Evolutionary conservation across 2,797 vertebrate genomes (phyloP).

Genomic region (Cyprinodon diabolis): DNA sequence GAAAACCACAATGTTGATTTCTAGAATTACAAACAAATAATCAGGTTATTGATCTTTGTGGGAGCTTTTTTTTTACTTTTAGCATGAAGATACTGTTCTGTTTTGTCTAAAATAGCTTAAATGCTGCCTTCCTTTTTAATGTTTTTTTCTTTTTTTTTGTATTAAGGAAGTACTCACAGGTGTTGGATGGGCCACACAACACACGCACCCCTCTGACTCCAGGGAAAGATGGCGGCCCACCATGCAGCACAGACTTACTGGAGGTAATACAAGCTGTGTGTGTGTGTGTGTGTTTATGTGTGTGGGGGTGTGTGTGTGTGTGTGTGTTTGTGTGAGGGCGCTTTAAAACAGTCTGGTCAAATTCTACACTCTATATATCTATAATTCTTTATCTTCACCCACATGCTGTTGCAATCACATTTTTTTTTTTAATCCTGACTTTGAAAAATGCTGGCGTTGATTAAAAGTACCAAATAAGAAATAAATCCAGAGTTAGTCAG

Average conservation of each 20-base stretch:
- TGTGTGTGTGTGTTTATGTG: not conserved
- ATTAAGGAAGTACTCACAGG: slow-evolving; percentile 64
- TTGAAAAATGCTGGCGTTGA: not conserved
- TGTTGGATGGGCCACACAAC: slow-evolving; percentile 47
- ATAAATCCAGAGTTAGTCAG: not conserved
- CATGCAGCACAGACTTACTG: slow-evolving; percentile 57
- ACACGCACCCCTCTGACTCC: slow-evolving; percentile 66
- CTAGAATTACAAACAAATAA: not conserved
- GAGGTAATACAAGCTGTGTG: slow-evolving; percentile 56
- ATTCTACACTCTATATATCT: not conserved
- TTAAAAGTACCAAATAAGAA: not conserved
- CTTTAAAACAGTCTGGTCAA: not conserved
- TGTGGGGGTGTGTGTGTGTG: too few relatives aligned
- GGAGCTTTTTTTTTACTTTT: not conserved
- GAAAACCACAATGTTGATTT: not conserved
- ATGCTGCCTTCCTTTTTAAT: not conserved
- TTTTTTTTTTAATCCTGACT: not conserved
- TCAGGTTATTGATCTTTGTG: not conserved
- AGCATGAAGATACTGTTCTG: not conserved
- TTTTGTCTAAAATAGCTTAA: not conserved
- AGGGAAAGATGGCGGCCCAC: slow-evolving; percentile 68
- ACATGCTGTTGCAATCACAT: not conserved
- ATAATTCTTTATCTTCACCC: not conserved
- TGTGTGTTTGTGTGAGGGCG: not conserved
- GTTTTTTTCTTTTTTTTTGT: not conserved